phyloP scores from a whole-genome alignment of 2,888 invertebrate species.

The Cetonia aurata region DNA sequence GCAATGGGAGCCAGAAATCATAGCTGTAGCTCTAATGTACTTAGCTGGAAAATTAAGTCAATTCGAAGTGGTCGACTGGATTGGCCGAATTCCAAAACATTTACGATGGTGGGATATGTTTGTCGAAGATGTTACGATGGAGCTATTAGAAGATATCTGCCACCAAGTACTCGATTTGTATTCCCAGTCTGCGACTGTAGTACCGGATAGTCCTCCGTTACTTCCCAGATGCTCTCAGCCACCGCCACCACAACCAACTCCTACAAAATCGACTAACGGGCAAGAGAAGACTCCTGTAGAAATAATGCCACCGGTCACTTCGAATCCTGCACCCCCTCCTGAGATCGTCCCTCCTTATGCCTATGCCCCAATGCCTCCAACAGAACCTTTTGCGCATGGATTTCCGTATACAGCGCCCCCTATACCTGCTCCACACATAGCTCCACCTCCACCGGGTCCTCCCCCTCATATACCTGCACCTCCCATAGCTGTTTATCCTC shows the following conservation, averaged over 20 bases:
- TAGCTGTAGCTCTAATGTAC: constrained; percentile 97
- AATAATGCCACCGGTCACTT: constrained; percentile 52
- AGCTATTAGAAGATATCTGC: constrained; percentile 95
- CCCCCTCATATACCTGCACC: constrained; percentile 64
- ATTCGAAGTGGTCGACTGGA: constrained; percentile 95
- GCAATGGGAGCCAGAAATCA: constrained; percentile 99
- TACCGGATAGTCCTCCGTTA: constrained; percentile 78
- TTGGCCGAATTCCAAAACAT: constrained; percentile 81
- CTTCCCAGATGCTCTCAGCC: constrained; percentile 60
- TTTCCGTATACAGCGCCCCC: constrained; percentile 52
- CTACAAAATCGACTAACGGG: constrained; percentile 68
- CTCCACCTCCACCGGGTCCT: constrained; percentile 67
- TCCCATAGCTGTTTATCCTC: constrained; percentile 59
- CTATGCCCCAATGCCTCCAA: constrained; percentile 59
- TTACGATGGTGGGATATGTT: constrained; percentile 98
- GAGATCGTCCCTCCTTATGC: constrained; percentile 65
- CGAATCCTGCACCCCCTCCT: constrained; percentile 62
- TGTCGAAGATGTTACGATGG: constrained; percentile 94
- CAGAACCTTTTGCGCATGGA: constrained; percentile 50
- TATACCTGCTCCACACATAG: constrained; percentile 57
- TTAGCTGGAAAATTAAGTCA: constrained; percentile 96
- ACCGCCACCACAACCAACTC: constrained; percentile 48
- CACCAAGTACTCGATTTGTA: constrained; percentile 96
- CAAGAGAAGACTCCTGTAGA: constrained; percentile 64
- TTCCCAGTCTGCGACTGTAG: constrained; percentile 77